phyloP scores from a whole-genome alignment of 2,888 invertebrate genomes.

The Sympetrum striolatum region DNA sequence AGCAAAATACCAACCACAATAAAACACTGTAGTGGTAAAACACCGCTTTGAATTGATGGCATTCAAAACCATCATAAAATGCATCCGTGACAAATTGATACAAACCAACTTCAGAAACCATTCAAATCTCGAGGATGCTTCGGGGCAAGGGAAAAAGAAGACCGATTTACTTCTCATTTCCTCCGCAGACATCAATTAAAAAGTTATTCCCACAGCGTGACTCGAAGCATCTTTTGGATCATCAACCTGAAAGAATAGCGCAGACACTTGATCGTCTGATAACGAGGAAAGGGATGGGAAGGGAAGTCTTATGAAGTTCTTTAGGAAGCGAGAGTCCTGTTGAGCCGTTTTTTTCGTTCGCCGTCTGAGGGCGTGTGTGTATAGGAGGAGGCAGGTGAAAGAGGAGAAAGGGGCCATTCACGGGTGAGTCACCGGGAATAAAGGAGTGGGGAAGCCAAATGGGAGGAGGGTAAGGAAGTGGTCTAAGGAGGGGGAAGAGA shows the following conservation, averaged over 20 bases:
- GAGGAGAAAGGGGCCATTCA: neutral
- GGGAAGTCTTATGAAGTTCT: neutral
- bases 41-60: no score
- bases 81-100: no score
- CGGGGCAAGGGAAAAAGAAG: no score
- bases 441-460: slow-evolving; percentile 20
- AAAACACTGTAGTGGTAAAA: no score
- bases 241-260: neutral
- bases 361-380: neutral
- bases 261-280: neutral
- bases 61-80: no score
- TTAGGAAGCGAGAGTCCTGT: neutral
- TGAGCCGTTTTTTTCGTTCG: neutral
- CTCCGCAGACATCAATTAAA: no score
- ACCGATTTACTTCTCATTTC: no score
- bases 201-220: no score
- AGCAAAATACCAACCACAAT: no score
- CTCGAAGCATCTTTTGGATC: no score
- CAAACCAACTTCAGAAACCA: no score
- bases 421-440: slow-evolving; percentile 20
- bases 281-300: neutral
- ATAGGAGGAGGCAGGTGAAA: neutral
- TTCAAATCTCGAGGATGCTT: no score
- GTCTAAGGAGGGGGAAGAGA: neutral
- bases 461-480: neutral